Conservation (phyloP, 2,113 vertebrate species). For the Melanerpes formicivorus region DNA sequence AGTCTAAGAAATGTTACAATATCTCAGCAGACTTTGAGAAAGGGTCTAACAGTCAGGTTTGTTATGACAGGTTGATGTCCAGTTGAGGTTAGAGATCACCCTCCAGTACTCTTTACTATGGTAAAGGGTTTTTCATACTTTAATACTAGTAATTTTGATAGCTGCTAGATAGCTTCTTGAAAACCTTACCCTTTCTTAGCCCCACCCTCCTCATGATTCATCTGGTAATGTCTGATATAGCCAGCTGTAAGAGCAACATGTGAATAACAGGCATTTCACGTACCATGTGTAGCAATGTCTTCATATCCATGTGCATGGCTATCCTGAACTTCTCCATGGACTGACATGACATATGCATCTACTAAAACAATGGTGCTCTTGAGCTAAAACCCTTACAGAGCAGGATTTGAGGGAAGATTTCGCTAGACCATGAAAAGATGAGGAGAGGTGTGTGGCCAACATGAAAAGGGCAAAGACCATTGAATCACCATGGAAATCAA, state of each 20-base stretch:
- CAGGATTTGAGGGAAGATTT: background rate
- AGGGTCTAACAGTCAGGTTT: background rate
- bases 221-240: background rate
- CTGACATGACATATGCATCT: background rate
- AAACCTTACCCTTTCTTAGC: background rate
- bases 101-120: background rate
- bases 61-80: background rate
- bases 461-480: background rate
- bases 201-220: background rate
- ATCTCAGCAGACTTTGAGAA: background rate
- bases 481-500: background rate
- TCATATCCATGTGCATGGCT: background rate
- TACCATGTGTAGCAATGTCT: background rate
- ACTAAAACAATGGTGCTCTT: background rate
- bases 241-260: background rate
- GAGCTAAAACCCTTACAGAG: background rate
- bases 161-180: background rate
- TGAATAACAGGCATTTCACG: background rate
- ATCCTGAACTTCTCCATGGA: background rate
- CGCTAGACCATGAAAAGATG: background rate
- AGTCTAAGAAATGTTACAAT: background rate
- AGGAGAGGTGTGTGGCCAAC: background rate
- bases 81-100: background rate
- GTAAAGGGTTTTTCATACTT: background rate
- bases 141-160: slow-evolving; percentile 7